Conservation (phyloP, 2,888 invertebrate genomes). For the Allophyes oxyacanthae region DNA sequence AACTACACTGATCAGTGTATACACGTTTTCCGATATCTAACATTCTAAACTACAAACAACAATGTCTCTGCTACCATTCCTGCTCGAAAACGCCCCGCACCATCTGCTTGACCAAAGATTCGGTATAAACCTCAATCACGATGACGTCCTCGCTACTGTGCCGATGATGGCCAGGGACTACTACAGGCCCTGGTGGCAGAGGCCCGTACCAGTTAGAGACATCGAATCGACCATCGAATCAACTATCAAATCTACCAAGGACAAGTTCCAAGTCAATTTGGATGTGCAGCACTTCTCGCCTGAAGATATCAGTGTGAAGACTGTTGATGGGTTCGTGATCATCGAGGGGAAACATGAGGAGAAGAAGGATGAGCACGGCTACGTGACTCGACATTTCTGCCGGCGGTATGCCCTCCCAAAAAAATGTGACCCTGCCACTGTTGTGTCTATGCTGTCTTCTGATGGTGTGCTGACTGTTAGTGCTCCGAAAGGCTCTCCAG, state of each 20-base stretch:
- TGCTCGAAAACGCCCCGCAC: slow-evolving; percentile 66
- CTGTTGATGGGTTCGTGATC: slow-evolving; percentile 90
- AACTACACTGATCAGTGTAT: slow-evolving; percentile 38
- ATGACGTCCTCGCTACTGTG: slow-evolving; percentile 74
- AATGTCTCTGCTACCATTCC: slow-evolving; percentile 69
- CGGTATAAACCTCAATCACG: slow-evolving; percentile 77
- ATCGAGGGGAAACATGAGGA: slow-evolving; percentile 94
- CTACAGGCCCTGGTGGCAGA: slow-evolving; percentile 74
- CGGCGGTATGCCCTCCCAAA: slow-evolving; percentile 92
- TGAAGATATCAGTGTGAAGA: slow-evolving; percentile 92
- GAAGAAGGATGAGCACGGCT: slow-evolving; percentile 92
- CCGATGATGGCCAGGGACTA: slow-evolving; percentile 72
- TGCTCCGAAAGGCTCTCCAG: slow-evolving; percentile 84
- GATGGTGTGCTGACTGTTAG: slow-evolving; percentile 93
- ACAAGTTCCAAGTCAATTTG: slow-evolving; percentile 90
- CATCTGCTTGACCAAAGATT: slow-evolving; percentile 82
- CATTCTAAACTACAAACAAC: slow-evolving; percentile 12
- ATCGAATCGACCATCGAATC: too few species aligned
- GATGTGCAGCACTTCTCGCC: slow-evolving; percentile 93
- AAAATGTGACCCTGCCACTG: slow-evolving; percentile 91
- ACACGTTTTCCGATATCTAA: slow-evolving; percentile 31
- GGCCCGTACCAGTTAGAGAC: slow-evolving; percentile 77
- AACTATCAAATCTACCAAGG: slow-evolving; percentile 83
- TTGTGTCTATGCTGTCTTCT: slow-evolving; percentile 92
- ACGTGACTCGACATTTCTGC: slow-evolving; percentile 92